These are phyloP conservation scores for Brachypterus glaber DNA, from an alignment of 2,888 invertebrate species.

Conservation along the genomic window DNA sequence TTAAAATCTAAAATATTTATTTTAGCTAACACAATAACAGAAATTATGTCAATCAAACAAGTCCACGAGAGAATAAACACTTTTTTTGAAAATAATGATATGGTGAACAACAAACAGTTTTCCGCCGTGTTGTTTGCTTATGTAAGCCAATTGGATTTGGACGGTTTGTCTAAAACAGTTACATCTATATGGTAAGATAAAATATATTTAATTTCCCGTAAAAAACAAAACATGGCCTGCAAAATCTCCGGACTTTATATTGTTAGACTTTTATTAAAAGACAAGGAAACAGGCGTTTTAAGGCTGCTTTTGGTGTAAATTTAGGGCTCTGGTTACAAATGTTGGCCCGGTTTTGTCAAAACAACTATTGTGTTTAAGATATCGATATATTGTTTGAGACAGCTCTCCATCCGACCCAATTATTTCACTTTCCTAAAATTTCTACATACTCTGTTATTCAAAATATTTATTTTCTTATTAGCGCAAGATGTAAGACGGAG, in stretches of 20 bases:
- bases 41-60: conserved; percentile 51
- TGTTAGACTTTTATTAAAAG: too few relatives aligned
- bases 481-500: conserved; percentile 29
- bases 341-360: too few relatives aligned
- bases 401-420: too few relatives aligned
- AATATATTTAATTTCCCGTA: too few relatives aligned
- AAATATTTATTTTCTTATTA: conserved; percentile 19
- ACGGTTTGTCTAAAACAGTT: conserved; percentile 42
- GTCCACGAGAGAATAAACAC: conserved; percentile 41
- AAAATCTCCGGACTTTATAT: too few relatives aligned
- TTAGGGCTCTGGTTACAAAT: too few relatives aligned
- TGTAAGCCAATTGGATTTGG: conserved; percentile 62
- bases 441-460: conserved; percentile 4
- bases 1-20: conserved; percentile 9
- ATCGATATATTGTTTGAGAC: too few relatives aligned
- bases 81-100: conserved; percentile 36
- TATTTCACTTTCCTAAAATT: too few relatives aligned
- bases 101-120: conserved; percentile 48
- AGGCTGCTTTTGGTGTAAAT: too few relatives aligned
- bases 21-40: conserved; percentile 46
- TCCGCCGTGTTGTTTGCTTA: conserved; percentile 60
- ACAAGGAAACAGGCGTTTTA: too few relatives aligned
- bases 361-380: too few relatives aligned
- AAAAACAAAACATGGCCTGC: too few relatives aligned
- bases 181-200: conserved; percentile 41